Evolutionary conservation across 2,888 invertebrate genomes (phyloP).

Genomic region (Aromia moschata): DNA sequence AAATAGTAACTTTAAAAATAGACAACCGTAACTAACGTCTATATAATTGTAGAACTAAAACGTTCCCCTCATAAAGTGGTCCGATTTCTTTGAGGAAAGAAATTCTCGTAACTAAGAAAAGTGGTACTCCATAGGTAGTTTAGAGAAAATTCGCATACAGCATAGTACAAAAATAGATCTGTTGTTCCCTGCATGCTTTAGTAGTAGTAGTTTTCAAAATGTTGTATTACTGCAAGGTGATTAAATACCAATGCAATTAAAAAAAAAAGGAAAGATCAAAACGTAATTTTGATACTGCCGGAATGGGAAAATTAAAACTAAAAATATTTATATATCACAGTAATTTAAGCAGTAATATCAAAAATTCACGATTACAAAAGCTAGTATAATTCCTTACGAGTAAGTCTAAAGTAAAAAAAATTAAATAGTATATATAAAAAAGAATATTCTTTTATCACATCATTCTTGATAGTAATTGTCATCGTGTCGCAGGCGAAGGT

Average conservation of each 20-base stretch:
- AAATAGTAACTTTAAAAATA: conserved; percentile 36
- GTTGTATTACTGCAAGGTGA: no score
- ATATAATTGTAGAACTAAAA: conserved; percentile 43
- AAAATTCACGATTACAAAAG: conserved; percentile 32
- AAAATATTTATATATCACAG: conserved; percentile 45
- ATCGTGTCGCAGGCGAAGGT: conserved; percentile 27
- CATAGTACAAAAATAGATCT: background rate
- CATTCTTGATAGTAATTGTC: conserved; percentile 32
- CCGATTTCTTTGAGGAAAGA: conserved; percentile 29
- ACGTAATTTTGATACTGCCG: background rate
- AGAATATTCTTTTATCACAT: conserved; percentile 37
- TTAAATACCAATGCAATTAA: no score
- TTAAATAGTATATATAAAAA: conserved; percentile 23
- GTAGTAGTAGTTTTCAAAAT: no score
- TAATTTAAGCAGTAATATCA: conserved; percentile 40
- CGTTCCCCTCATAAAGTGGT: conserved; percentile 33
- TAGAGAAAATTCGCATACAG: conserved; percentile 7
- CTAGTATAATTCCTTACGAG: conserved; percentile 14
- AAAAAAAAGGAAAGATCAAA: no score
- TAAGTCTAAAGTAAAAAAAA: conserved; percentile 26
- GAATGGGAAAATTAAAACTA: conserved; percentile 28
- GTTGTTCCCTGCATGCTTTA: no score
- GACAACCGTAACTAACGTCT: conserved; percentile 37
- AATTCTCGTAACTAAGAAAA: conserved; percentile 25
- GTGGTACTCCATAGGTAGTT: conserved; percentile 12